Percentiles rank a stretch among this genome's conserved stretches.
Conservation (phyloP, 2,888 invertebrate species). For the Artemia sinica region DNA sequence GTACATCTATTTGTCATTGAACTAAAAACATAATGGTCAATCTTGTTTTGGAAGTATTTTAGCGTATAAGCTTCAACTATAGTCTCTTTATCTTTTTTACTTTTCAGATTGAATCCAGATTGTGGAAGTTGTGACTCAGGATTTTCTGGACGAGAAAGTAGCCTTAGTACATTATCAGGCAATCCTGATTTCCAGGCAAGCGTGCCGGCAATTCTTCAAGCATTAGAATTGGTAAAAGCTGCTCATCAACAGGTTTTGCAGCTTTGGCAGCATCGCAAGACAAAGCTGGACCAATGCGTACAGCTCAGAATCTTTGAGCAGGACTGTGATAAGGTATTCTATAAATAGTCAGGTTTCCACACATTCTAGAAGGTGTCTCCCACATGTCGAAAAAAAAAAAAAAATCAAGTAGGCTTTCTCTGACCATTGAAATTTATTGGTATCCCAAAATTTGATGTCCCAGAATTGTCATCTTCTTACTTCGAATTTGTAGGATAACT, state of each 20-base stretch:
- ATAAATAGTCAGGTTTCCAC: conserved; percentile 22
- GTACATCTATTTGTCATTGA: too few species aligned
- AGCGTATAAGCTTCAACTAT: too few species aligned
- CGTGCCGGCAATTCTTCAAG: conserved; percentile 53
- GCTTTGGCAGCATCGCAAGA: conserved; percentile 84
- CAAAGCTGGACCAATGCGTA: conserved; percentile 86
- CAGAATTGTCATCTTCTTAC: conserved; percentile 11
- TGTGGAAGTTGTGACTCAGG: conserved; percentile 50
- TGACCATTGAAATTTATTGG: not conserved
- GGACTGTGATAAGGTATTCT: conserved; percentile 78
- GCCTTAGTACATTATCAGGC: conserved; percentile 38
- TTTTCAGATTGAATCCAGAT: conserved; percentile 35
- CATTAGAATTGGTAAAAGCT: conserved; percentile 66
- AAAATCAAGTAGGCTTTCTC: conserved; percentile 11
- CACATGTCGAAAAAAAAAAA: conserved; percentile 8
- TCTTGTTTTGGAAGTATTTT: too few species aligned
- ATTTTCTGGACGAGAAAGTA: conserved; percentile 50
- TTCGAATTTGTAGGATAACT: too few species aligned
- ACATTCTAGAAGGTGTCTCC: not conserved
- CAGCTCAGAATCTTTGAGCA: conserved; percentile 87
- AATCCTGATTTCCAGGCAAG: conserved; percentile 46
- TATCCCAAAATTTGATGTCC: too few species aligned
- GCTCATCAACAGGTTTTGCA: conserved; percentile 80
- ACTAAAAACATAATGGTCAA: too few species aligned
- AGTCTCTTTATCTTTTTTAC: conserved; percentile 4